Evolutionary conservation across 2,888 invertebrate species (phyloP).

Genomic region (Papilio gigon): DNA sequence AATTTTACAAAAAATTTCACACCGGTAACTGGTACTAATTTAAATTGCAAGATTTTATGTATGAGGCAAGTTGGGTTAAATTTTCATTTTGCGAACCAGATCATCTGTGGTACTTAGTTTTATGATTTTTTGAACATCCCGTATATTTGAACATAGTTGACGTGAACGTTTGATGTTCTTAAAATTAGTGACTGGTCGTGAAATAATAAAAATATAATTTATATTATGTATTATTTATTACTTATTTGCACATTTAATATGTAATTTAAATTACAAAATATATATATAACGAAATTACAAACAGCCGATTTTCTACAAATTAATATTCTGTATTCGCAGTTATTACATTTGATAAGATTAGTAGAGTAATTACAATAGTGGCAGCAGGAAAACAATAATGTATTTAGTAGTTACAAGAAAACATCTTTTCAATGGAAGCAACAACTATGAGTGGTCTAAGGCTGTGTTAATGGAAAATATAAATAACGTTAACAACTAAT

Average conservation of each 20-base stretch:
- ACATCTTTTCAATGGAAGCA: constrained; percentile 36
- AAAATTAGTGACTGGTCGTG: neutral
- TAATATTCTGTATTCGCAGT: neutral
- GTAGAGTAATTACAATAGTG: neutral
- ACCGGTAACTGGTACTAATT: too few relatives aligned
- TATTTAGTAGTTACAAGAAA: constrained; percentile 39
- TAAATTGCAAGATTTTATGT: too few relatives aligned
- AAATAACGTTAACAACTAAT: constrained; percentile 66
- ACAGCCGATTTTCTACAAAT: neutral
- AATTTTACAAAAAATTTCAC: too few relatives aligned
- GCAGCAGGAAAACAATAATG: neutral
- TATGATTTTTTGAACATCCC: too few relatives aligned
- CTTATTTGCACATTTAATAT: constrained; percentile 19
- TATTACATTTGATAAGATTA: neutral
- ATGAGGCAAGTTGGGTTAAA: too few relatives aligned
- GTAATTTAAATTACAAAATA: constrained; percentile 9
- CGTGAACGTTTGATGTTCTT: neutral
- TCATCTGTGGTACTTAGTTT: too few relatives aligned
- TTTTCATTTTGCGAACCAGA: too few relatives aligned
- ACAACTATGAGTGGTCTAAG: constrained; percentile 43
- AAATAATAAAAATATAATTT: constrained; percentile 12
- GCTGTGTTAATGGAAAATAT: constrained; percentile 55
- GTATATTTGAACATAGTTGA: too few relatives aligned
- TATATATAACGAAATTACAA: neutral
- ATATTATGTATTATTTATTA: constrained; percentile 17